Conservation (phyloP, 2,113 vertebrate genomes). For the Lagopus leucura region DNA sequence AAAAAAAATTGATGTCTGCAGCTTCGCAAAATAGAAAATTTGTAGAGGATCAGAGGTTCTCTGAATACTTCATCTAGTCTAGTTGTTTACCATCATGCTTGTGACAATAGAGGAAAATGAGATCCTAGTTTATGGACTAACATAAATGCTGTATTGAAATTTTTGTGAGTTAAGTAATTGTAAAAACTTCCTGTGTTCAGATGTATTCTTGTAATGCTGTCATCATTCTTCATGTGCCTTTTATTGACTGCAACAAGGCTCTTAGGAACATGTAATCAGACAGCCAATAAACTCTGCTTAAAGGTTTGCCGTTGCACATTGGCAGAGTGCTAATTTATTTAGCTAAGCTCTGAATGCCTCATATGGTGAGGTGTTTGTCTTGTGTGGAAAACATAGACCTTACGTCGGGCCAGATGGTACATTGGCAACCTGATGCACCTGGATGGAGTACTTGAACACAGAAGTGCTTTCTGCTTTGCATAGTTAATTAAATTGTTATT, state of each 20-base stretch:
- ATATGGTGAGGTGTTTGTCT: background rate
- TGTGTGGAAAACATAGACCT: background rate
- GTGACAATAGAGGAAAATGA: background rate
- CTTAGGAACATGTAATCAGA: background rate
- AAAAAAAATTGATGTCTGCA: background rate
- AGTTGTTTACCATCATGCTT: background rate
- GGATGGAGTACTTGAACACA: background rate
- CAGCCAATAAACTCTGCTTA: background rate
- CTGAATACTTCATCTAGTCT: background rate
- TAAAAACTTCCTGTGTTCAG: background rate
- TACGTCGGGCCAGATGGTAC: background rate
- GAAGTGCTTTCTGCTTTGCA: background rate
- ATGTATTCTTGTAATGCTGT: background rate
- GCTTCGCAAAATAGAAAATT: background rate
- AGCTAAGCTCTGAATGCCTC: background rate
- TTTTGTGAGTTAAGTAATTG: background rate
- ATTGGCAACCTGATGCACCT: background rate
- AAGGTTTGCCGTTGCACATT: background rate
- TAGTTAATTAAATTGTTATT: background rate
- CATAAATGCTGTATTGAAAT: background rate
- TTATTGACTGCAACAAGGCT: constrained; percentile 29
- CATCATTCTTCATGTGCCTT: background rate
- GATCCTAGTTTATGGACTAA: background rate
- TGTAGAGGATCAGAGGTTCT: accelerated
- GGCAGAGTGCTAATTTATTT: background rate